Percentiles rank a stretch among this genome's conserved stretches.
These are phyloP conservation scores for Camponotus vicinus DNA, from an alignment of 1,140 invertebrate species.

Conservation along the genomic window DNA sequence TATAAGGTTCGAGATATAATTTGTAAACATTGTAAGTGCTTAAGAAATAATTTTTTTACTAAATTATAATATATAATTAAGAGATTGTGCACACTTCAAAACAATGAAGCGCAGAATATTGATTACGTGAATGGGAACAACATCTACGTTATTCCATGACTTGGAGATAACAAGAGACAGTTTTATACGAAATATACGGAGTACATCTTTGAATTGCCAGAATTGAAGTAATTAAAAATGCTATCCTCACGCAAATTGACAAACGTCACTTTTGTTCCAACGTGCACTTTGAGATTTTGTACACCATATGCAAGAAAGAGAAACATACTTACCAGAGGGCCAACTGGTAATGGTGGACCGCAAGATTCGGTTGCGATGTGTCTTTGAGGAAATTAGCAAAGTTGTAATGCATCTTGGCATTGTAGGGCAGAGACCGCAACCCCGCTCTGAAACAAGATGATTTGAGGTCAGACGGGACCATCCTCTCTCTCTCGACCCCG, in stretches of 20 bases:
- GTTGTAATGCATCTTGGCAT: constrained; percentile 97
- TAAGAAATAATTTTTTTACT: neutral
- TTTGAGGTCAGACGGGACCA: constrained; percentile 64
- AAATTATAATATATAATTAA: neutral
- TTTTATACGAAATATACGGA: neutral
- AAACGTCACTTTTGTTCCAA: neutral
- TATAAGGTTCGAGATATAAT: neutral
- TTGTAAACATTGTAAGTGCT: constrained; percentile 17
- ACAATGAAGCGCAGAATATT: neutral
- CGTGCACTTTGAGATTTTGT: neutral
- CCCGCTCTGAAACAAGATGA: constrained; percentile 90
- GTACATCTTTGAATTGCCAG: neutral
- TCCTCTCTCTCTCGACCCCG: constrained; percentile 21
- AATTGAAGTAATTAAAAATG: neutral
- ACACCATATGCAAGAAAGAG: neutral
- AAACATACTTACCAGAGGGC: constrained; percentile 91
- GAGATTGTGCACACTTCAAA: neutral
- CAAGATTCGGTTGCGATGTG: constrained; percentile 89
- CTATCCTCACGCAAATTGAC: neutral
- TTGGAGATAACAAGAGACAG: neutral
- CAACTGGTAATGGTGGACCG: constrained; percentile 92
- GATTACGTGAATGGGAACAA: neutral
- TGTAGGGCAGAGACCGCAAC: constrained; percentile 92
- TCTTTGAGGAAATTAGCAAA: constrained; percentile 95
- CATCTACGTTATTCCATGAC: neutral